These are phyloP conservation scores for Colius striatus DNA, from an alignment of 2,113 vertebrate species.

Conservation along the genomic window DNA sequence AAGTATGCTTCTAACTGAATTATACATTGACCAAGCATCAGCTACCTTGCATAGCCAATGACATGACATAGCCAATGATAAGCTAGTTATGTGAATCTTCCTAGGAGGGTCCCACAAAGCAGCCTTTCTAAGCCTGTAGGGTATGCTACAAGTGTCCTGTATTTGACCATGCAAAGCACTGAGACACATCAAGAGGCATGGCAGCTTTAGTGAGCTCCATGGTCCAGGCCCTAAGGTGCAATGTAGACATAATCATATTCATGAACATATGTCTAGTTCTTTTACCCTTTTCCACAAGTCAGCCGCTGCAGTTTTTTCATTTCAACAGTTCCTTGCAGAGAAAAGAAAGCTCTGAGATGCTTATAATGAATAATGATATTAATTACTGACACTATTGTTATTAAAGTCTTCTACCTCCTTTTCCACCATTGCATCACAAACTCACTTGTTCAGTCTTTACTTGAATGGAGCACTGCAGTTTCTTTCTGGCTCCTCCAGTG, in stretches of 20 bases:
- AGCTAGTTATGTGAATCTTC: not conserved
- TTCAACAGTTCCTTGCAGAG: not conserved
- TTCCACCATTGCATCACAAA: not conserved
- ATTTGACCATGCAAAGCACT: not conserved
- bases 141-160: not conserved
- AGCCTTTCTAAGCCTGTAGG: not conserved
- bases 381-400: not conserved
- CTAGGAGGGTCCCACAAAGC: not conserved
- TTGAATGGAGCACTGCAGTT: not conserved
- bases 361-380: not conserved
- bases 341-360: not conserved
- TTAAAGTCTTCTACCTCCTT: not conserved
- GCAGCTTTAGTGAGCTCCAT: not conserved
- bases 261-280: not conserved
- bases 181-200: not conserved
- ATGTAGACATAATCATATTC: not conserved
- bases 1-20: not conserved
- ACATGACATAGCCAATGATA: not conserved
- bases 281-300: not conserved
- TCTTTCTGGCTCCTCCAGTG: not conserved
- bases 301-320: not conserved
- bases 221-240: not conserved
- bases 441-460: not conserved
- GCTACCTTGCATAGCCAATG: not conserved
- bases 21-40: not conserved